Base-by-base conservation (phyloP, 2,113 vertebrate species). In the Xenotilapia flavipinnis region DNA sequence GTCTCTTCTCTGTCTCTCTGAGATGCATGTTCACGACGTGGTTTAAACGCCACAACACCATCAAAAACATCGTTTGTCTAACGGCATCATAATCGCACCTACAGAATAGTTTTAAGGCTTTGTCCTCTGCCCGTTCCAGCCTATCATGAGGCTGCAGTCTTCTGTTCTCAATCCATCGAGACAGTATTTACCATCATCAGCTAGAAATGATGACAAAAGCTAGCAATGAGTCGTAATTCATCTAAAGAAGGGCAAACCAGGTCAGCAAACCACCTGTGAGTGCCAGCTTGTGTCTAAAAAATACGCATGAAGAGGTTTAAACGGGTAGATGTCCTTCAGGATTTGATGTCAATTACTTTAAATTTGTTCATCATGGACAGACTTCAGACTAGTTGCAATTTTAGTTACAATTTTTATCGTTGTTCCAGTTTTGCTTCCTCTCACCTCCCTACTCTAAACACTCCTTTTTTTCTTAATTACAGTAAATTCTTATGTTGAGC, bases 81-180 rank as follows among this genome's bases (percentile, higher is more conserved):
- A 49, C 15, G 4, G 0, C 9, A 75, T 19, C 42, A 49, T 5
- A n/a, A 65, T 5, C 0, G 10, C 23, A 51, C 10, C 26, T 1
- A 4, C 45, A n/a, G 73, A 8, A n/a, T 6, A 77, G 10, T 31
- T 75, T 75, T 4, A 33, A 12, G 10, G 73, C 26, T 49, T 19
- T 1, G 14, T 73, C 21, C 65, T 75, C 70, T 2, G 40, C 15
- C 6, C 0, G 6, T 47, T 19, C 47, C 73, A 49, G 28, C 73
- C 45, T n/a, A 51, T 51, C 73, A 33, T 0, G 70, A 49, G 15
- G 23, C 23, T 75, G 21, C 70, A 5, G 15, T 47, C 65, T 23
- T 15, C 40, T 73, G 23, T 17, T 73, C 40, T 73, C 68, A 26
- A 2, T 26, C 70, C 6, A 75, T 1, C 1, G 3, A 28, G 9